Evolutionary conservation across 2,113 vertebrate genomes (phyloP).

Genomic region (Electrona antarctica): DNA sequence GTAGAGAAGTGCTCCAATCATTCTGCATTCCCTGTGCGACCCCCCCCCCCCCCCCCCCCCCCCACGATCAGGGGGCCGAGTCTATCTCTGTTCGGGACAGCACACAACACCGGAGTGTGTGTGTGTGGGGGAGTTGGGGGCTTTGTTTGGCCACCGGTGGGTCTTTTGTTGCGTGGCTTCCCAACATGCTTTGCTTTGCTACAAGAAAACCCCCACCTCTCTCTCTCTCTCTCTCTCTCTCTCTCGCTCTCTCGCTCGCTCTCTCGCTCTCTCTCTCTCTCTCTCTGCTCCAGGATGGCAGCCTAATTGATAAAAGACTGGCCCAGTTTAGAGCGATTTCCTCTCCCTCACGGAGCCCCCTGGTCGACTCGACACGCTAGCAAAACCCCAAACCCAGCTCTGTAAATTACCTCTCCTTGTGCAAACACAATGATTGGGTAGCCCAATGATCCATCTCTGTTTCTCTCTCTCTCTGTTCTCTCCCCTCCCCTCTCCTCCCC

Average conservation of each 20-base stretch:
- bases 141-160: slow-evolving; percentile 53
- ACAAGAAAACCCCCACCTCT: slow-evolving; percentile 20
- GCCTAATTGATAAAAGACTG: slow-evolving; percentile 53
- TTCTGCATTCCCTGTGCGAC: background rate
- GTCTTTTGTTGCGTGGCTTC: slow-evolving; percentile 56
- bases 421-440: slow-evolving; percentile 48
- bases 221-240: too few species aligned
- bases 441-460: slow-evolving; percentile 22
- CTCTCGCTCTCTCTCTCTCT: background rate
- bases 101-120: slow-evolving; percentile 37
- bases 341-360: slow-evolving; percentile 26
- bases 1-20: slow-evolving; percentile 28
- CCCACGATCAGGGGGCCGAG: slow-evolving; percentile 15
- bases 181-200: slow-evolving; percentile 44
- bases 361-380: slow-evolving; percentile 23
- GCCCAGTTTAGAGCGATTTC: slow-evolving; percentile 49
- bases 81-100: slow-evolving; percentile 28
- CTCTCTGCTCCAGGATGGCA: slow-evolving; percentile 34
- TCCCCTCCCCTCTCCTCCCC: slow-evolving; percentile 11
- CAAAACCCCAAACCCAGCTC: slow-evolving; percentile 44
- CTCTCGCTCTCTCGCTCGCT: too few species aligned
- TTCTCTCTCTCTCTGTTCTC: background rate
- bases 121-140: slow-evolving; percentile 18
- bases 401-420: slow-evolving; percentile 39
- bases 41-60: too few species aligned